Conservation (phyloP, 2,113 vertebrate species). For the Egretta garzetta region DNA sequence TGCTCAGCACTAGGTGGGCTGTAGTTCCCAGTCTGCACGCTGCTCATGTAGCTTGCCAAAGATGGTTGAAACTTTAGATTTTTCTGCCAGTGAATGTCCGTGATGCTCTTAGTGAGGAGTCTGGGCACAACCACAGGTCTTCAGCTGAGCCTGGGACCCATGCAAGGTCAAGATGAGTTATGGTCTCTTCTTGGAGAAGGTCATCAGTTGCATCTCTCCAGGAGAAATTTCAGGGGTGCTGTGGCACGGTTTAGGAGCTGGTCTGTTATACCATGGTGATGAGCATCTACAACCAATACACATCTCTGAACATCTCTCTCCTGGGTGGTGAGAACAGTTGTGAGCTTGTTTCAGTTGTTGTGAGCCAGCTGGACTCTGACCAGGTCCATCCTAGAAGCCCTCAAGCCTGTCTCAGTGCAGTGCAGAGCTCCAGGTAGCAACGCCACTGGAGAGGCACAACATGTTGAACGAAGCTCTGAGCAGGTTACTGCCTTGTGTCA, state of each 20-base stretch:
- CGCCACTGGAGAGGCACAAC: background rate
- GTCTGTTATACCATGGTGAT: background rate
- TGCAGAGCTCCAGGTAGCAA: background rate
- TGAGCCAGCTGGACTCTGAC: background rate
- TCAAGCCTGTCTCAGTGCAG: background rate
- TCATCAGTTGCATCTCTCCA: background rate
- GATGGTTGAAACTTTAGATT: background rate
- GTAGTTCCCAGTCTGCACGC: background rate
- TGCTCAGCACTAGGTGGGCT: background rate
- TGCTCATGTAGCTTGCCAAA: background rate
- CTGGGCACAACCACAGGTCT: background rate
- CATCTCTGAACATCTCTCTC: background rate
- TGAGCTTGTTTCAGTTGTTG: background rate
- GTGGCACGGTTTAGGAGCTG: rapidly evolving
- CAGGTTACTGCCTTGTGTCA: background rate
- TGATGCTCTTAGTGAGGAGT: background rate
- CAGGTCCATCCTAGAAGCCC: background rate
- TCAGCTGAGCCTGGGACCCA: background rate
- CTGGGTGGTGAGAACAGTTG: background rate
- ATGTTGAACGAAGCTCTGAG: background rate
- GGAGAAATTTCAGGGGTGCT: background rate
- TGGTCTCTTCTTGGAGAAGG: background rate
- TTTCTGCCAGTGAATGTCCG: background rate
- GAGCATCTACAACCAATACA: background rate
- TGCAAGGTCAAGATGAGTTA: background rate